Evolutionary conservation across 2,888 invertebrate genomes (phyloP), one percentile per base, ranked within the genome.

Genomic region (Hypomecis punctinalis): DNA sequence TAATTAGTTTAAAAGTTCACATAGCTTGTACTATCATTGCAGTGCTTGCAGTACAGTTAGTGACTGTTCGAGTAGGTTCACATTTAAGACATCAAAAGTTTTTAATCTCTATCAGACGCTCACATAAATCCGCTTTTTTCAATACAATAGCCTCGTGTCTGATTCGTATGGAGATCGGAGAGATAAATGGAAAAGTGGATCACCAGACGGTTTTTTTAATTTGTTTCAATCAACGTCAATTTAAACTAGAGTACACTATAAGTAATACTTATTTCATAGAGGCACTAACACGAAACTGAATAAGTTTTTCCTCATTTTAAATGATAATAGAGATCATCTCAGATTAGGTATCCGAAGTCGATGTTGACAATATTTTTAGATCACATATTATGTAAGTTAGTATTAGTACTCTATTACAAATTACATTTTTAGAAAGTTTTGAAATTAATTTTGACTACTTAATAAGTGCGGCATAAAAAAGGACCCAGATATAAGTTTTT

Each of bases 91-190:
- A 61, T n/a, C 11, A 33, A 11, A 57, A 43, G 51, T 64, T 58
- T 67, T 62, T 65, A 83, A 80, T 79, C 78, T 73, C 83, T 82
- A 84, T 61, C 64, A 63, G 51, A 58, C 56, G 61, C 48, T 45
- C 45, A 48, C 53, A 68, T 61, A 61, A 61, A 68, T 65, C 62
- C 52, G 63, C 66, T 67, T 71, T 76, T 88, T 85, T 88, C 83
- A 83, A 89, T 90, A 89, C 86, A 86, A 88, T 88, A 76, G 76
- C 69, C 71, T 72, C 70, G 69, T 72, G 67, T 76, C 72, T 76
- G 77, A 75, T 78, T 77, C 75, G 74, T 79, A 77, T 80, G 71
- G 73, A 73, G 72, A 73, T 63, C 63, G 77, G 74, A 79, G 59
- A 61, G 72, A 68, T 74, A 74, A 59, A 71, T 61, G 39, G 70